Evolutionary conservation across 1,140 invertebrate genomes (phyloP), one percentile per base, ranked within the genome.

Genomic region (Metopolophium dirhodum): DNA sequence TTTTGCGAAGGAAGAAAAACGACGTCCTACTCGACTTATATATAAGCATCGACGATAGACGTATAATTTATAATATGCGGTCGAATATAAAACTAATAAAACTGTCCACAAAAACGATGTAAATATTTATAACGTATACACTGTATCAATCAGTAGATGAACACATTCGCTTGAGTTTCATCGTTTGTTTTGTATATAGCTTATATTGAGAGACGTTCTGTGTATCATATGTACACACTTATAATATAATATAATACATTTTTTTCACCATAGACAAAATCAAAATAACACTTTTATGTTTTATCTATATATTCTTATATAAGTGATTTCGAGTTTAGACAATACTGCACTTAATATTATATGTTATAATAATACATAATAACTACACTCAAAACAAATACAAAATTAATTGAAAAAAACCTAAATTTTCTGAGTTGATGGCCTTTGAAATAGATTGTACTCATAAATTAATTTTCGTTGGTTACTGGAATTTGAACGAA

Each of bases 91-190:
- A 77, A 77, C 61, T 35, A 77, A 77, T 77, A 77, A 77, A 77
- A 77, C 61, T n/a, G 61, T 77, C 30, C 30, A 77, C 61, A 77
- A n/a, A n/a, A 14, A 4, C n/a, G 61, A 77, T 77, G 61, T 77
- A 77, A 77, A 77, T 77, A 77, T 77, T 77, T 77, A 77, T 35
- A 77, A 77, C n/a, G 61, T 77, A 77, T 20, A 77, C 61, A 77
- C 30, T 77, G n/a, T 77, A n/a, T 77, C 61, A 77, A 77, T 77
- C 61, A 77, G 30, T 77, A 77, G 30, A 77, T 77, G 61, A n/a
- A 77, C 61, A 77, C 61, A 77, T 35, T n/a, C 14, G 61, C n/a
- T 77, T 77, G 14, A 77, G 61, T n/a, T 77, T n/a, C 30, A n/a
- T 77, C 61, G 61, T 77, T 77, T 77, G n/a, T 77, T 77, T 68